phyloP scores from a whole-genome alignment of 2,888 invertebrate genomes.

The Mythimna loreyi region DNA sequence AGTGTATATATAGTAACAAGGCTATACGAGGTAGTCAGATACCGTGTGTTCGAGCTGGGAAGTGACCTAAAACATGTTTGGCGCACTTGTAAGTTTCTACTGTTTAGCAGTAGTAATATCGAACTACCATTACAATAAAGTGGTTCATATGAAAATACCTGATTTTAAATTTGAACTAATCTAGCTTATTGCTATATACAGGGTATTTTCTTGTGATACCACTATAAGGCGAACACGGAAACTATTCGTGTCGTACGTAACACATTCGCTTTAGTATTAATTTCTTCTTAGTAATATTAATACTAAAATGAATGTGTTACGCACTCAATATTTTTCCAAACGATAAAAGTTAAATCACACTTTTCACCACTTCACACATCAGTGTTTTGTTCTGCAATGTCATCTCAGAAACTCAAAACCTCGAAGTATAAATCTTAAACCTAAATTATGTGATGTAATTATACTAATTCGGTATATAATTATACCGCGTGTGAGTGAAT shows the following conservation, averaged over 20 bases:
- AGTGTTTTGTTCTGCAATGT: not conserved
- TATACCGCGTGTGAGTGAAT: not conserved
- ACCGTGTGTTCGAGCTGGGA: not conserved
- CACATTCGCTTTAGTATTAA: too few relatives aligned
- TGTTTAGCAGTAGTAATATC: conserved; percentile 17
- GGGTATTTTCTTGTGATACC: not conserved
- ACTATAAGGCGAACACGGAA: not conserved
- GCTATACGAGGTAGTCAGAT: not conserved
- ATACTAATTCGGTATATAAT: conserved; percentile 17
- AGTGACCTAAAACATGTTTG: not conserved
- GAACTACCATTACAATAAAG: conserved; percentile 26
- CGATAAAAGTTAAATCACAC: not conserved
- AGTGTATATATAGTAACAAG: not conserved
- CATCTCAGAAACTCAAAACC: conserved; percentile 14
- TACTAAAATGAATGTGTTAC: not conserved
- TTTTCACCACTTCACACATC: not conserved
- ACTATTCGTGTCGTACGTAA: not conserved
- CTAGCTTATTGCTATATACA: conserved; percentile 15
- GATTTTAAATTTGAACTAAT: conserved; percentile 30
- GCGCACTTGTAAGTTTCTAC: not conserved
- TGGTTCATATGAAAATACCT: conserved; percentile 48
- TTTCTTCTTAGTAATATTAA: not conserved
- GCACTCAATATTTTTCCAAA: not conserved
- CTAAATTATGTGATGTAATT: conserved; percentile 34
- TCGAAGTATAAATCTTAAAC: conserved; percentile 3